These are phyloP conservation scores for Camponotus floridanus DNA, from an alignment of 1,140 invertebrate genomes.

Conservation along the genomic window DNA sequence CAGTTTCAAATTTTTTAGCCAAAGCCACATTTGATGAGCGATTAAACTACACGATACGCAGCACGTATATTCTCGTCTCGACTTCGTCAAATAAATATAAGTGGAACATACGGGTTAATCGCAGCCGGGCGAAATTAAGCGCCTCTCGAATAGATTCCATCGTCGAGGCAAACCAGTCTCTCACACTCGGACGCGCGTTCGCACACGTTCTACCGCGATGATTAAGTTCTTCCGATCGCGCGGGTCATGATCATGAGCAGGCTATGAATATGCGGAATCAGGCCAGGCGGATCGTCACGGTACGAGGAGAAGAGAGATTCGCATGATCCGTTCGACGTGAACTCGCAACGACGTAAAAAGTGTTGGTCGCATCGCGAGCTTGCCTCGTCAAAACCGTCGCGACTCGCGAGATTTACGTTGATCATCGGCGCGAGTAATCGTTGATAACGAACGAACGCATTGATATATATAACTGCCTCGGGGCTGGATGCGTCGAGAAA, in stretches of 20 bases:
- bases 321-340: not conserved
- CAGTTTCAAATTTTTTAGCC: not conserved
- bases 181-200: slow-evolving; percentile 32
- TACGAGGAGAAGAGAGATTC: slow-evolving; percentile 25
- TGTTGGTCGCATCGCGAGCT: not conserved
- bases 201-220: slow-evolving; percentile 67
- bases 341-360: slow-evolving; percentile 25
- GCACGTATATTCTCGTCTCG: not conserved
- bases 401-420: slow-evolving; percentile 50
- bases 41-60: not conserved
- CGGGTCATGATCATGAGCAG: slow-evolving; percentile 71
- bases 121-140: slow-evolving; percentile 59
- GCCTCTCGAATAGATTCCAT: slow-evolving; percentile 54
- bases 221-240: slow-evolving; percentile 74
- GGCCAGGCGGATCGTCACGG: slow-evolving; percentile 69
- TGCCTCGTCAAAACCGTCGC: slow-evolving; percentile 41
- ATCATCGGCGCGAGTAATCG: slow-evolving; percentile 35
- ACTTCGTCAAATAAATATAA: slow-evolving; percentile 58
- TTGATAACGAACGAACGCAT: slow-evolving; percentile 43
- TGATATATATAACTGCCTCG: slow-evolving; percentile 24
- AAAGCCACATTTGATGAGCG: not conserved
- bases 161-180: slow-evolving; percentile 53
- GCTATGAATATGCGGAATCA: slow-evolving; percentile 67
- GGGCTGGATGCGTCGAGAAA: slow-evolving; percentile 30
- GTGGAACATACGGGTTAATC: slow-evolving; percentile 66